A percentile compares a stretch with the other conserved stretches of the same genome.
Evolutionary conservation across 2,797 vertebrate species (phyloP).

Genomic region (Pempheris klunzingeri): DNA sequence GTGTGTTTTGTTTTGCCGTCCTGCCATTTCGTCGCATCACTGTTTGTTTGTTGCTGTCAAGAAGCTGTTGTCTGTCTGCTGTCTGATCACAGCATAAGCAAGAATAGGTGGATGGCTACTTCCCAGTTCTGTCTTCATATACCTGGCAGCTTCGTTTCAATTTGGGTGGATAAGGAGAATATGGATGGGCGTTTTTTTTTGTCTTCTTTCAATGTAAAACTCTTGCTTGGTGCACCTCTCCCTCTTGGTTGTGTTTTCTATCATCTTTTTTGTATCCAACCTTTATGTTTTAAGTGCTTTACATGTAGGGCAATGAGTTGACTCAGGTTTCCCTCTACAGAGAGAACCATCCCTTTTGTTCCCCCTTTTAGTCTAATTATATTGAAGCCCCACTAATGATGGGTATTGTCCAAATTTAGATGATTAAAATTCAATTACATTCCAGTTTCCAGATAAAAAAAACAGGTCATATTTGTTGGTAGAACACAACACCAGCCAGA

Average conservation of each 20-base stretch:
- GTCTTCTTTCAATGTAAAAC: neutral
- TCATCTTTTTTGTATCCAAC: neutral
- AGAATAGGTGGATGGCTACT: neutral
- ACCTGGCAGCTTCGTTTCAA: neutral
- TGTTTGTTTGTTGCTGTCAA: too few species aligned
- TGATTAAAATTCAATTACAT: slow-evolving; percentile 68
- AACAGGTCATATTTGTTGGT: slow-evolving; percentile 37
- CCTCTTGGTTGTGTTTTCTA: neutral
- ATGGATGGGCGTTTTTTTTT: neutral
- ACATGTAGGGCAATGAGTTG: slow-evolving; percentile 14
- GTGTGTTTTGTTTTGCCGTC: too few species aligned
- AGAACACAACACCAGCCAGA: slow-evolving; percentile 32
- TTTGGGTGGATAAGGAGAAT: neutral
- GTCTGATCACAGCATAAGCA: neutral
- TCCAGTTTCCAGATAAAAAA: slow-evolving; percentile 35
- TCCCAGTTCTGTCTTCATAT: neutral
- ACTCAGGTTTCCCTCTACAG: slow-evolving; percentile 33
- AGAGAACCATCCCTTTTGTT: slow-evolving; percentile 22
- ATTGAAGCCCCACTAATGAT: slow-evolving; percentile 59
- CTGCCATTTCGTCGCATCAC: too few species aligned
- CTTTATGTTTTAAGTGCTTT: slow-evolving; percentile 24
- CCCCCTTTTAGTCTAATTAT: slow-evolving; percentile 53
- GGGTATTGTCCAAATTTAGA: slow-evolving; percentile 63
- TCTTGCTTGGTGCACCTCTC: neutral
- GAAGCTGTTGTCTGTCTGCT: too few species aligned